Base-by-base conservation (phyloP, 2,888 invertebrate species). In the Dysmachus trigonus region DNA sequence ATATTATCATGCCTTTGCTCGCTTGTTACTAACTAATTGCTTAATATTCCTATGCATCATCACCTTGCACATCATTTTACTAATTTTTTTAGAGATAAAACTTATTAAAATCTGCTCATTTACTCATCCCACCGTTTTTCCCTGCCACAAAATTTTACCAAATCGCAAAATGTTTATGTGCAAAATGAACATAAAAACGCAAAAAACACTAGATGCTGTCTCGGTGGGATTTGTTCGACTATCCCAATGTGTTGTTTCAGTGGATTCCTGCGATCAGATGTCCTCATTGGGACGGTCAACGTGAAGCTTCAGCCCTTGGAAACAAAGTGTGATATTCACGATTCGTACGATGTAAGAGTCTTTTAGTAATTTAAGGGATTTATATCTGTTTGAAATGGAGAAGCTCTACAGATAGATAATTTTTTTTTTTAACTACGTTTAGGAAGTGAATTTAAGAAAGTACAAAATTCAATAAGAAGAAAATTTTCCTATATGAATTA, bases 271-370 rank as follows among this genome's bases (percentile, higher is more conserved):
- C 95, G 97, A 88, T 95, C 96, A 90, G 99, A 99, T 92, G 93
- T 95, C 84, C 93, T 97, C 81, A 93, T 99, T 86, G 99, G 99
- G 33, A 94, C 96, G 2, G 96, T 94, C 15, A 94, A 93, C 87
- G 95, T 98, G 15, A 98, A 98, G 91, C 93, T 99, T 88, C 96
- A 96, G 89, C 96, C 96, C n/a, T 93, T 99, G 87, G 98, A 99
- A 93, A 96, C 95, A 0, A 95, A 95, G 87, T 97, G 98, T 91
- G 96, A 96, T 47, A 91, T 98, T 86, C 99, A 99, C 91, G 98
- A 99, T 87, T 96, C 97, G 0, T 98, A 95, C 91, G 97, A 98
- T 93, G 98, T 98, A 93, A 96, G 96, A 95, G 0, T 7, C 5
- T 18, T 53, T 31, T 81, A 31, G 18, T 27, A n/a, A n/a, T n/a